phyloP scores from a whole-genome alignment of 2,797 vertebrate genomes.

The Myotis myotis region DNA sequence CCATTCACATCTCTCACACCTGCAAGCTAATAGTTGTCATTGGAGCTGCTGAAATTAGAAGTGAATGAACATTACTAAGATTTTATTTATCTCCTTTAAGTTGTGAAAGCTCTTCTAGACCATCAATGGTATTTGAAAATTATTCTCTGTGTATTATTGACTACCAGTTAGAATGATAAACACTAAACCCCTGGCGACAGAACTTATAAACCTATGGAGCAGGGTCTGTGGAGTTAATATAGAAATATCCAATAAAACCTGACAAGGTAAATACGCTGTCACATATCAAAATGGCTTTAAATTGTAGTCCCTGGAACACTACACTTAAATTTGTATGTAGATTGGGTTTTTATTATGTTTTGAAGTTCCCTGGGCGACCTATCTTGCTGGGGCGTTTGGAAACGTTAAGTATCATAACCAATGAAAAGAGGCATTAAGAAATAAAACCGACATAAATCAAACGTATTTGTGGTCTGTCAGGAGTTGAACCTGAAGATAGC shows the following conservation, averaged over 20 bases:
- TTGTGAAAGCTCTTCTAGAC: constrained; percentile 48
- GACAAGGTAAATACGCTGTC: constrained; percentile 71
- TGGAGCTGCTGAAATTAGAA: constrained; percentile 11
- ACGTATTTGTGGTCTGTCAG: constrained; percentile 33
- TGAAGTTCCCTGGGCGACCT: constrained; percentile 53
- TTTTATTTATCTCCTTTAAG: constrained; percentile 40
- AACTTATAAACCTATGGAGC: constrained; percentile 60
- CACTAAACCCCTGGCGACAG: neutral
- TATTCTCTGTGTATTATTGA: constrained; percentile 56
- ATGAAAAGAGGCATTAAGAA: constrained; percentile 64
- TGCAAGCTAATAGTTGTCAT: neutral
- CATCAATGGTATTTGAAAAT: constrained; percentile 33
- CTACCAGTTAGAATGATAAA: constrained; percentile 44
- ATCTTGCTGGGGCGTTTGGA: constrained; percentile 60
- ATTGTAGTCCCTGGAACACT: constrained; percentile 64
- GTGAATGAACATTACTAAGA: neutral
- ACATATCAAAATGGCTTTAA: constrained; percentile 70
- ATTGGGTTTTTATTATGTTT: constrained; percentile 71
- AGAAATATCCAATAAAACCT: constrained; percentile 57
- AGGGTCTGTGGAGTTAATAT: constrained; percentile 59
- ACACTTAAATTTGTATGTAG: constrained; percentile 73
- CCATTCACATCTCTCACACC: neutral
- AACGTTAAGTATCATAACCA: constrained; percentile 60
- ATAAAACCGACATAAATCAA: constrained; percentile 54
- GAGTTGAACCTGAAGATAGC: constrained; percentile 39